A percentile compares a stretch with the other conserved stretches of the same genome.
These are phyloP conservation scores for Ormyrus pomaceus DNA, from an alignment of 2,888 invertebrate species.

Conservation along the genomic window DNA sequence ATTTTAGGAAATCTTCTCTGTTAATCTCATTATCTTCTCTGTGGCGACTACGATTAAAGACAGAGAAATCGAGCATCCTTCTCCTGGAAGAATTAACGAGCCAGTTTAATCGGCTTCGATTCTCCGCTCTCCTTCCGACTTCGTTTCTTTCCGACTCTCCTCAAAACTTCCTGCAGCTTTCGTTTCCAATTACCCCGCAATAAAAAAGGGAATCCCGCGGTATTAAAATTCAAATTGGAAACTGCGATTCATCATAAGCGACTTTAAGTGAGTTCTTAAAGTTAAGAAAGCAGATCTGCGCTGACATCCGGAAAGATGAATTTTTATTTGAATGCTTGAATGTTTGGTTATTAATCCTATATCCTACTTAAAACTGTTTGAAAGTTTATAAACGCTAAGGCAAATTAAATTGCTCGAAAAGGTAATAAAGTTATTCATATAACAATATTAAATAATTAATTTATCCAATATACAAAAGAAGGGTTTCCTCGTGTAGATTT, in stretches of 20 bases:
- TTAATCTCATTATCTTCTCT: constrained; percentile 55
- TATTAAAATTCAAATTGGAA: constrained; percentile 49
- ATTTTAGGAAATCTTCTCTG: constrained; percentile 39
- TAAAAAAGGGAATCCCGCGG: constrained; percentile 32
- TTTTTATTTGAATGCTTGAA: background rate
- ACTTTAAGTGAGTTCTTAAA: constrained; percentile 1
- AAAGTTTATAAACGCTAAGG: no score
- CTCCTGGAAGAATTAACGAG: constrained; percentile 59
- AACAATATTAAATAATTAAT: no score
- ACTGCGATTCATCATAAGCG: constrained; percentile 19
- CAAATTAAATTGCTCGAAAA: no score
- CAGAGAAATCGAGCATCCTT: constrained; percentile 59
- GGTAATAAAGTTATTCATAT: no score
- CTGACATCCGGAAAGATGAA: background rate
- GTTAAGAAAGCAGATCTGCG: background rate
- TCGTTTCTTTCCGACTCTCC: background rate
- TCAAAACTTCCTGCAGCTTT: constrained; percentile 40
- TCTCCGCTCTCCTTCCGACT: no score
- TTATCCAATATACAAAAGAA: no score
- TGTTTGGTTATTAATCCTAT: no score
- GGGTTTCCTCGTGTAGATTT: no score
- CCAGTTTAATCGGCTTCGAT: constrained; percentile 59
- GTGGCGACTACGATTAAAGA: constrained; percentile 63
- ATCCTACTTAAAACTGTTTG: no score
- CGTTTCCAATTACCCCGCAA: constrained; percentile 38